Conservation (phyloP, 2,113 vertebrate genomes). For the Scopus umbretta region DNA sequence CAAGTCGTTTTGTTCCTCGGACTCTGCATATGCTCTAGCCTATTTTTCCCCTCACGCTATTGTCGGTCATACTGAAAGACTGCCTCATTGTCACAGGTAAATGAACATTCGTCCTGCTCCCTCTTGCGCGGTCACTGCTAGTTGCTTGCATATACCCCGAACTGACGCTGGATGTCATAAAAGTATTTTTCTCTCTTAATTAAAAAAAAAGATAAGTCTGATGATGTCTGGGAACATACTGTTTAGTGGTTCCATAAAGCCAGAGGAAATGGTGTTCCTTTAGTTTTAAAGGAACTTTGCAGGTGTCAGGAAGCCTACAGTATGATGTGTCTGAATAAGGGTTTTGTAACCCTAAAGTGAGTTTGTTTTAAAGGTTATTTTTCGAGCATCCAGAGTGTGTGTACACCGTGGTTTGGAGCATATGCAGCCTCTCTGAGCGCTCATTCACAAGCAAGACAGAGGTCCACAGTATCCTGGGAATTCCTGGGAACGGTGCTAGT, state of each 20-base stretch:
- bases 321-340: neutral
- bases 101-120: neutral
- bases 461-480: neutral
- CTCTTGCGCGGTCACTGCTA: neutral
- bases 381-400: neutral
- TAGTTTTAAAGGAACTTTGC: neutral
- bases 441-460: neutral
- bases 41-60: neutral
- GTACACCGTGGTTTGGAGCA: neutral
- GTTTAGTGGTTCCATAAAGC: neutral
- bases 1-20: neutral
- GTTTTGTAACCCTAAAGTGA: neutral
- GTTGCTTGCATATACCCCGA: accelerated
- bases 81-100: neutral
- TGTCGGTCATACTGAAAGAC: neutral
- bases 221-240: accelerated
- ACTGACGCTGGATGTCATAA: neutral
- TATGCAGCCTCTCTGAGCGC: neutral
- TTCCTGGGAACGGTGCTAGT: neutral
- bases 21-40: neutral
- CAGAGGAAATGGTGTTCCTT: neutral
- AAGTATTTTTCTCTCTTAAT: neutral
- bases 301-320: neutral
- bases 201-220: neutral
- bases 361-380: neutral